Conservation (phyloP, 2,797 vertebrate genomes). For the Gallinago stenura region DNA sequence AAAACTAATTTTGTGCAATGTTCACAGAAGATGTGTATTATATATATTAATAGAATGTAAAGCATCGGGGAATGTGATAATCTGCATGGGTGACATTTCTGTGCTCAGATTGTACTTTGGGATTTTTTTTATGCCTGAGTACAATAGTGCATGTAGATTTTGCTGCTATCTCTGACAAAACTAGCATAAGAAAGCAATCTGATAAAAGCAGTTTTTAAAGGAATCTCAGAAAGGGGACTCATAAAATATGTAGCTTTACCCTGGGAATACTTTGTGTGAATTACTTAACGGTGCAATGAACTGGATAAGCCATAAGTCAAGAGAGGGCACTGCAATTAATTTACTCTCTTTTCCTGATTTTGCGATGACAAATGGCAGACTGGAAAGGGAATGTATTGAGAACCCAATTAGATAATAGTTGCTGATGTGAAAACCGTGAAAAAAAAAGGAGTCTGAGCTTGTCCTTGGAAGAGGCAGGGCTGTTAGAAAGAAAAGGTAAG, state of each 20-base stretch:
- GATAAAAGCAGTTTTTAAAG: neutral
- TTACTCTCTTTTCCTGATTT: neutral
- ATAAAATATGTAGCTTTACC: neutral
- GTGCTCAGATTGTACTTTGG: neutral
- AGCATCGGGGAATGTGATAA: neutral
- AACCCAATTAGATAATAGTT: neutral
- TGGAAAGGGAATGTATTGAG: neutral
- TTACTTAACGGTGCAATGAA: neutral
- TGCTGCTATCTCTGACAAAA: neutral
- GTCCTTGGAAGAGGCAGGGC: neutral
- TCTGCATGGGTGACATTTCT: neutral
- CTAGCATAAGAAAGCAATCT: neutral
- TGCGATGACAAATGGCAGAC: neutral
- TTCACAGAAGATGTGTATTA: neutral
- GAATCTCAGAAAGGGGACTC: neutral
- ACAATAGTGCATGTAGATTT: neutral
- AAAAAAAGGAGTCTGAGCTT: neutral
- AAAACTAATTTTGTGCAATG: neutral
- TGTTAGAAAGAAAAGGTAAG: neutral
- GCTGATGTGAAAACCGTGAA: neutral
- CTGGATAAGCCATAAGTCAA: slow-evolving; percentile 2
- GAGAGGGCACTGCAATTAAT: neutral
- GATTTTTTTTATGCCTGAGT: neutral
- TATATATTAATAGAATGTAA: neutral
- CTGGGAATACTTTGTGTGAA: neutral